Evolutionary conservation across 2,113 vertebrate genomes (phyloP).

Genomic region (Silurus meridionalis): DNA sequence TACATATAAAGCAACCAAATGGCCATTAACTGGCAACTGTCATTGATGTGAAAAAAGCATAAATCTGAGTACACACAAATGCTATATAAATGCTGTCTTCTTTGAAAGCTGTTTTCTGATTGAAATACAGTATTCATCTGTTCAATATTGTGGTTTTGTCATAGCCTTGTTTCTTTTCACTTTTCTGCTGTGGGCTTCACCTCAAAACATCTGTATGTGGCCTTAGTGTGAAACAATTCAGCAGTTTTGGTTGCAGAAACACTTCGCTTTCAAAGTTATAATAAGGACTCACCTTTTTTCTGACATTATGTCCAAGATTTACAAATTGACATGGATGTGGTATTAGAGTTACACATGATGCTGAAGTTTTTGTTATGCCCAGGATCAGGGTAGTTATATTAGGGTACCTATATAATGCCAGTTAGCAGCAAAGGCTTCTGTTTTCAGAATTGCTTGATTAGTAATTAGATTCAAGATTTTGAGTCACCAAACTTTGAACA

Average conservation of each 20-base stretch:
- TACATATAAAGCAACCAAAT: background rate
- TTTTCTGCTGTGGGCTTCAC: background rate
- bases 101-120: background rate
- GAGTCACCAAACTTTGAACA: background rate
- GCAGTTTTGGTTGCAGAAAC: background rate
- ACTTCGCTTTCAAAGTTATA: background rate
- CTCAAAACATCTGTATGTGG: background rate
- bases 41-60: background rate
- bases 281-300: background rate
- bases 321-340: background rate
- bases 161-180: background rate
- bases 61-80: background rate
- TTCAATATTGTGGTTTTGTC: background rate
- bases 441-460: background rate
- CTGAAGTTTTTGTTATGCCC: background rate
- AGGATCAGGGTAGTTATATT: background rate
- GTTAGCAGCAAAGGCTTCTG: background rate
- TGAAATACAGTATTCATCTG: background rate
- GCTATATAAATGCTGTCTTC: background rate
- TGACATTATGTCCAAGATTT: background rate
- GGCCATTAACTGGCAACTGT: background rate
- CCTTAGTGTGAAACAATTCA: background rate
- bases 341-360: background rate
- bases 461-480: background rate
- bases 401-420: background rate